These are phyloP conservation scores for Spheniscus humboldti DNA, from an alignment of 2,797 vertebrate genomes.

Conservation along the genomic window DNA sequence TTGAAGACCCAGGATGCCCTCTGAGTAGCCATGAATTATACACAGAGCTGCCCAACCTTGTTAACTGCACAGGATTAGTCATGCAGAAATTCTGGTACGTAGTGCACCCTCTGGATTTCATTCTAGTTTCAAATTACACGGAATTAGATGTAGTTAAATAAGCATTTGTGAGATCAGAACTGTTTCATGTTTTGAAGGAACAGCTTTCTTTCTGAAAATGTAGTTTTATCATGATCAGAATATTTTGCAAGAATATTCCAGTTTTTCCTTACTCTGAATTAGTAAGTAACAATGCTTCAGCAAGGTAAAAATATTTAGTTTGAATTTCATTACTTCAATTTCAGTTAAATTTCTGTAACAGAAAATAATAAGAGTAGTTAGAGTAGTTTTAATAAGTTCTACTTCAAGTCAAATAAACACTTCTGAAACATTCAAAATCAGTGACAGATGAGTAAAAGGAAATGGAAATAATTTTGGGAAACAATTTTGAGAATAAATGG, in stretches of 20 bases:
- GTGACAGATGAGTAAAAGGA: background rate
- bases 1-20: background rate
- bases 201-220: background rate
- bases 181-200: background rate
- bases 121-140: background rate
- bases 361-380: background rate
- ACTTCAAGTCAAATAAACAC: background rate
- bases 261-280: background rate
- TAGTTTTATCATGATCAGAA: background rate
- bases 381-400: background rate
- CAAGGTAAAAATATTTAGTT: background rate
- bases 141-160: background rate
- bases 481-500: background rate
- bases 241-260: background rate
- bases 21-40: constrained; percentile 41
- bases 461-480: background rate
- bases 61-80: background rate
- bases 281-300: background rate
- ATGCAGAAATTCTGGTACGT: background rate
- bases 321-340: background rate
- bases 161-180: background rate
- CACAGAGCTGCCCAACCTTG: constrained; percentile 30
- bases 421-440: background rate
- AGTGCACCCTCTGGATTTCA: constrained; percentile 10
- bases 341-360: background rate